Evolutionary conservation across 2,797 vertebrate genomes (phyloP), one percentile per base, ranked within the genome.

Genomic region (Astyanax mexicanus): DNA sequence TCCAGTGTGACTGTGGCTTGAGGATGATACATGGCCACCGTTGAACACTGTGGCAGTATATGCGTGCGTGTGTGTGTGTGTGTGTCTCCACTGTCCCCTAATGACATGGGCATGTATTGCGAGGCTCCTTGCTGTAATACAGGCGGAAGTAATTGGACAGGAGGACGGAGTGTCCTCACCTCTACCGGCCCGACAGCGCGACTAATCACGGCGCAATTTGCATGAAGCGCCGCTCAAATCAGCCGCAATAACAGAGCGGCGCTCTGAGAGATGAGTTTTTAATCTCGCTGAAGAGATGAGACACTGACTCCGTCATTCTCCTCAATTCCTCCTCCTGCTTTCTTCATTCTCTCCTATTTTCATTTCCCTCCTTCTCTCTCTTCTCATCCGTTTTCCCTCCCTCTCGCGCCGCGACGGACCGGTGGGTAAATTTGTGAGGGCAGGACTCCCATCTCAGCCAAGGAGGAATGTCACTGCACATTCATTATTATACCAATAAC

Each of bases 261-360:
- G 84, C 88, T 91, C 89, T 89, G 94, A 95, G 93, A 96, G 95
- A 97, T 96, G 94, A 93, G 93, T 94, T 97, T 98, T 96, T 97
- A 98, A 98, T 98, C 94, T 96, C 86, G 80, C 88, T 85, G 91
- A 92, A 92, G 92, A 94, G 94, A 97, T 97, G 94, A 96, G 95
- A 93, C 94, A 95, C 93, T 95, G 95, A 97, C 95, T 95, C 83
- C 86, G 90, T 89, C 89, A 86, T 88, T 88, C 73, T 52, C 74
- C 49, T 51, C 57, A 12, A 32, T 40, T 76, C 27, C 49, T 44
- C 45, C 19, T 40, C 11, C 32, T 44, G 55, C 58, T 55, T 67
- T 57, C 58, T 32, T n/a, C 52, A 79, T 49, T 80, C 86, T 80
- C 86, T 84, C 44, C 82, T 80, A 82, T 80, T 84, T 84, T 86